These are phyloP conservation scores for Myiozetetes cayanensis DNA, from an alignment of 2,113 vertebrate species.

Conservation along the genomic window DNA sequence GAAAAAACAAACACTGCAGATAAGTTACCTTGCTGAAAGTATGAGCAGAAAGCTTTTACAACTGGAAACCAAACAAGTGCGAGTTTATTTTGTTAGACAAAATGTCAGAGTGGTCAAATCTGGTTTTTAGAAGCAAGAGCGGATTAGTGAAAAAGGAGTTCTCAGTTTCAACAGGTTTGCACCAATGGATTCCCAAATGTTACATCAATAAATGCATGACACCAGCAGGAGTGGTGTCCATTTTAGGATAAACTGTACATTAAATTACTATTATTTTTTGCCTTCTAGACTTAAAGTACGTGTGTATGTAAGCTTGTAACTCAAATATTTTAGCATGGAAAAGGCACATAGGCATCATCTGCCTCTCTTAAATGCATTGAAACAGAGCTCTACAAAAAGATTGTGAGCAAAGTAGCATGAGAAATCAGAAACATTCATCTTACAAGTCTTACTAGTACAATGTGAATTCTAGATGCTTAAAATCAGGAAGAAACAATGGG, in stretches of 20 bases:
- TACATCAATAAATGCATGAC: not conserved
- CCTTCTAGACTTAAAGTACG: not conserved
- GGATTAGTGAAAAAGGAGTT: not conserved
- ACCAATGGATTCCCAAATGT: not conserved
- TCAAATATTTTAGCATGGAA: not conserved
- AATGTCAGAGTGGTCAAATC: not conserved
- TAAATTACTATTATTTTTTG: not conserved
- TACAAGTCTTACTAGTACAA: not conserved
- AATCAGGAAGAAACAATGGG: not conserved
- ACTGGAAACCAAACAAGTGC: not conserved
- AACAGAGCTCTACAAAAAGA: not conserved
- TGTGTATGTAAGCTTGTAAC: not conserved
- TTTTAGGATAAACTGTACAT: not conserved
- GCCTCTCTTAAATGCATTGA: not conserved
- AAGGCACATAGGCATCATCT: not conserved
- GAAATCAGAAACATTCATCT: not conserved
- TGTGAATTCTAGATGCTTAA: not conserved
- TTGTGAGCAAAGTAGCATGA: not conserved
- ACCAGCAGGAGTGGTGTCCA: rapidly evolving
- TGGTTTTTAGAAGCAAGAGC: not conserved
- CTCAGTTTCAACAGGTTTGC: not conserved
- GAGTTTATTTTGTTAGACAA: not conserved
- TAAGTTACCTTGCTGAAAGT: not conserved
- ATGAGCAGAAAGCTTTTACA: not conserved
- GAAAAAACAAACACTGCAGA: not conserved